Evolutionary conservation across 1,140 invertebrate species (phyloP).

Genomic region (Ylistrum balloti): DNA sequence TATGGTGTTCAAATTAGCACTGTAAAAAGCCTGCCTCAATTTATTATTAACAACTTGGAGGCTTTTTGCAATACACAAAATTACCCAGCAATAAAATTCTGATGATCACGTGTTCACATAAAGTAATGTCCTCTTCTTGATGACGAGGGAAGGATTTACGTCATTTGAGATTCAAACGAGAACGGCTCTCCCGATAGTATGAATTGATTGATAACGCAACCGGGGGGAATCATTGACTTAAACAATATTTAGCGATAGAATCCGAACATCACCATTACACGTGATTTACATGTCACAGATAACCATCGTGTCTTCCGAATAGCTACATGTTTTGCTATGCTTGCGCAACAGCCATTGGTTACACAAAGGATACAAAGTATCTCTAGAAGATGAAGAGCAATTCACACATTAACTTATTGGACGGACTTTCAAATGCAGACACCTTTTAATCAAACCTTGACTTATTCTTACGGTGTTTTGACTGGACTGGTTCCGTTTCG

Average conservation of each 20-base stretch:
- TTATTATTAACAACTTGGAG: background rate
- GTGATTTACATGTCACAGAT: constrained; percentile 38
- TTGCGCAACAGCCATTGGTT: background rate
- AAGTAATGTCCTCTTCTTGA: background rate
- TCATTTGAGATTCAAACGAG: constrained; percentile 21
- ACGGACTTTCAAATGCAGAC: background rate
- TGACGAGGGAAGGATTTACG: background rate
- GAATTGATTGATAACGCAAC: background rate
- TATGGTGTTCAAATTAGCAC: background rate
- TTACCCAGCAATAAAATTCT: background rate
- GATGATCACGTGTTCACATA: background rate
- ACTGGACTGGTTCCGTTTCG: too few species aligned
- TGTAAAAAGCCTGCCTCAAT: constrained; percentile 25
- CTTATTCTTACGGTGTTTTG: background rate
- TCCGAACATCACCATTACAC: constrained; percentile 12
- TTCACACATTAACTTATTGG: background rate
- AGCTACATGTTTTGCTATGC: background rate
- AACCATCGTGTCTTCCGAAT: constrained; percentile 37
- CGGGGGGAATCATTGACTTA: background rate
- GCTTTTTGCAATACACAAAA: constrained; percentile 1
- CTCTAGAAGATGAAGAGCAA: background rate
- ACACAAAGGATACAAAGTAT: background rate
- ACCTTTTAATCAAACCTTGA: background rate
- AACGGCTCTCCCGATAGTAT: background rate
- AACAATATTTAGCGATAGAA: background rate